phyloP scores from a whole-genome alignment of 1,140 invertebrate species.

The Drosophila athabasca region DNA sequence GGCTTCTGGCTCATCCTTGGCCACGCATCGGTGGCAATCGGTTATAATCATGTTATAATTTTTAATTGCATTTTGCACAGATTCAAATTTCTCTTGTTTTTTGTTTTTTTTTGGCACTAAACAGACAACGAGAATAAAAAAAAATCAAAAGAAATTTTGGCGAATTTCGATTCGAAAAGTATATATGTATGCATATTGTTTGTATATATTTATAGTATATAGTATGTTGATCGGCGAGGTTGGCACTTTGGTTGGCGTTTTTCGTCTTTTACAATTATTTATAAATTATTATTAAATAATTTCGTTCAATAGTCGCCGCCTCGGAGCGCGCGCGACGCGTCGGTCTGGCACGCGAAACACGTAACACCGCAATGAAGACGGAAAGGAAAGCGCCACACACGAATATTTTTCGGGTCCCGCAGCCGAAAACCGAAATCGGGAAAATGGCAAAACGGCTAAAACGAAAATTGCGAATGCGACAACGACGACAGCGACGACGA shows the following conservation, averaged over 20 bases:
- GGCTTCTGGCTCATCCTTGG: no score
- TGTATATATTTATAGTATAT: conserved; percentile 18
- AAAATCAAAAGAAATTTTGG: no score
- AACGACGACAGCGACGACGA: neutral
- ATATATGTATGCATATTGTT: conserved; percentile 28
- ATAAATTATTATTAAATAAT: conserved; percentile 47
- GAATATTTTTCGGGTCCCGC: conserved; percentile 48
- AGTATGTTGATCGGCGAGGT: conserved; percentile 10
- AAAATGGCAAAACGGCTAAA: conserved; percentile 49
- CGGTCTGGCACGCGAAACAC: conserved; percentile 83
- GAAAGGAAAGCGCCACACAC: conserved; percentile 3
- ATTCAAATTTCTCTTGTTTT: no score
- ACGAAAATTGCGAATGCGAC: conserved; percentile 17
- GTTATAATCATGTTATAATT: no score
- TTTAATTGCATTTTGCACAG: no score
- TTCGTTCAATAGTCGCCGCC: conserved; percentile 56
- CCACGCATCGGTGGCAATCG: no score
- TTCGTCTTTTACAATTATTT: conserved; percentile 44
- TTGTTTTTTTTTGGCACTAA: no score
- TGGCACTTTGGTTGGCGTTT: conserved; percentile 10
- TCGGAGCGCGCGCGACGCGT: conserved; percentile 66
- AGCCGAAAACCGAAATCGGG: conserved; percentile 51
- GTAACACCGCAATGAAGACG: conserved; percentile 83
- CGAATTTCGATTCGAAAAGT: conserved; percentile 12
- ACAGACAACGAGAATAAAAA: no score